Base-by-base conservation (phyloP, 2,888 invertebrate species). In the Helobdella robusta region DNA sequence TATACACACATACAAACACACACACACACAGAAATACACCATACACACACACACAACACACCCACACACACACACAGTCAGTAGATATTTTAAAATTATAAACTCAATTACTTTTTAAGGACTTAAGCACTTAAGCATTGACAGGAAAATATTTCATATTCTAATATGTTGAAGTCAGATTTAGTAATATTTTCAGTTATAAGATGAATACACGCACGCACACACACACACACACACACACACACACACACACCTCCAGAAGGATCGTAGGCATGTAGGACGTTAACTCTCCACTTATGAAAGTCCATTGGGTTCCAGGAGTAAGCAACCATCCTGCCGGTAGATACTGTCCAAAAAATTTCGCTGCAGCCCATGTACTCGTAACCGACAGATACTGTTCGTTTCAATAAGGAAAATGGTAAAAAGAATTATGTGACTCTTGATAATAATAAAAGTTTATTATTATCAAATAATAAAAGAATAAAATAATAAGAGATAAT, bases 201-300 rank as follows among this genome's bases (percentile, higher is more conserved):
- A n/a, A n/a, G n/a, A n/a, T n/a, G n/a, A n/a, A n/a, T n/a, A n/a
- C n/a, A n/a, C n/a, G n/a, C n/a, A n/a, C n/a, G n/a, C n/a, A n/a
- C n/a, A 40, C 11, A 5, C 6, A 48, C n/a, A 25, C 4, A 5
- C 1, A 48, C n/a, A 15, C 2, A 23, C 23, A 2, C 25, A 28
- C 23, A 6, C 28, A 28, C 34, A 20, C 23, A 35, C 18, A 65
- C 77, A 88, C 89, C 95, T 83, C 97, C 94, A 76, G 94, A 91
- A 84, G 93, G 93, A 80, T 98, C 97, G 81, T 95, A 95, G 79
- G 93, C 91, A 80, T 99, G 97, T 81, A 97, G 95, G 70, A 95
- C 91, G 78, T 97, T 91, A 64, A 99, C 82, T 40, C 69, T 72
- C 72, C 72, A 72, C 32, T 70, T 68, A n/a, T 71, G 71, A 20